Conservation (phyloP, 2,888 invertebrate genomes). For the Brachyptera risi region DNA sequence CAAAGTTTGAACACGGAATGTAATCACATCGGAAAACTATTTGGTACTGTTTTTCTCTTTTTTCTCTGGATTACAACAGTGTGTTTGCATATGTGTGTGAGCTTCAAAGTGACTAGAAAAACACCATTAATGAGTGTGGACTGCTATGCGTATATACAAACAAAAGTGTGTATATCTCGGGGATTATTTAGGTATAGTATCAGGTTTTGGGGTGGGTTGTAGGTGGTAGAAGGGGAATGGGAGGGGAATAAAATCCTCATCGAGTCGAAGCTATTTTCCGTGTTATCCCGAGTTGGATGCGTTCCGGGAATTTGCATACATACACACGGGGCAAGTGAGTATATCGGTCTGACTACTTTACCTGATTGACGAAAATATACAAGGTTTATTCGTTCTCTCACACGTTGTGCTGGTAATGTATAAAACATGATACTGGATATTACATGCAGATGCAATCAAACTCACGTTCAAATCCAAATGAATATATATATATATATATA, state of each 20-base stretch:
- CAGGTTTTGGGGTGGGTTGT: too few species aligned
- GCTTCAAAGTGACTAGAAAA: slow-evolving; percentile 7
- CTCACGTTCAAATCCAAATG: too few species aligned
- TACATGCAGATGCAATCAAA: too few species aligned
- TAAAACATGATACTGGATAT: too few species aligned
- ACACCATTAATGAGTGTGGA: slow-evolving; percentile 4
- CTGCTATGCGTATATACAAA: slow-evolving; percentile 6
- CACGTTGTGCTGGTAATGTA: too few species aligned
- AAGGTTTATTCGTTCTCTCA: too few species aligned
- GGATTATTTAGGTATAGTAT: too few species aligned
- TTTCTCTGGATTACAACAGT: slow-evolving; percentile 9
- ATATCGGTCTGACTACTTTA: neutral
- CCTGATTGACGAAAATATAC: slow-evolving; percentile 10
- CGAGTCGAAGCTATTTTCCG: slow-evolving; percentile 2
- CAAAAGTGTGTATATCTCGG: slow-evolving; percentile 2
- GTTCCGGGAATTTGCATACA: slow-evolving; percentile 4
- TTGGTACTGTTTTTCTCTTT: neutral
- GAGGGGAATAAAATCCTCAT: neutral
- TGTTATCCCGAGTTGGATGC: slow-evolving; percentile 1
- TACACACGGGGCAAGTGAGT: too few species aligned
- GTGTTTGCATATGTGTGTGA: too few species aligned
- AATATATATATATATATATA: too few species aligned
- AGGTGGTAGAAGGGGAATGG: neutral
- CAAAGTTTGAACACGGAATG: too few species aligned
- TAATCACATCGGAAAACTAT: too few species aligned